These are phyloP conservation scores for Elanoides forficatus DNA, from an alignment of 2,113 vertebrate genomes.

Conservation along the genomic window DNA sequence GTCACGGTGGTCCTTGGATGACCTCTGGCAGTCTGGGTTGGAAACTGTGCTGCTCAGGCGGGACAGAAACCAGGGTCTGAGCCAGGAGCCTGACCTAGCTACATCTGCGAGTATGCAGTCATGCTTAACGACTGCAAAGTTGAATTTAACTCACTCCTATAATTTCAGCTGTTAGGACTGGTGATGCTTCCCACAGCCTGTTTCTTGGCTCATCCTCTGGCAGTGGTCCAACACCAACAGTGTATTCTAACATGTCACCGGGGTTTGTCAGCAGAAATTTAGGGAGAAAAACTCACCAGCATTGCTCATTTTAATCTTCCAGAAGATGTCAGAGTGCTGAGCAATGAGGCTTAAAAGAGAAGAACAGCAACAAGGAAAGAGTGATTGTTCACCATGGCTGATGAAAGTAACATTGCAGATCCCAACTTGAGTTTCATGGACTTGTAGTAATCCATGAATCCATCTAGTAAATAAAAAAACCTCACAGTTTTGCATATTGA, in stretches of 20 bases:
- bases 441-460: not conserved
- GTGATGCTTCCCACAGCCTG: fast-evolving
- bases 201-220: not conserved
- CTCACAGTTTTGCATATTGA: not conserved
- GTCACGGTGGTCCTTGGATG: not conserved
- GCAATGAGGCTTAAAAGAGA: not conserved
- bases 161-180: not conserved
- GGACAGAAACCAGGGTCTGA: not conserved
- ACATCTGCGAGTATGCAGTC: not conserved
- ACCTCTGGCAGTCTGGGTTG: not conserved
- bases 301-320: not conserved
- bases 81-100: not conserved
- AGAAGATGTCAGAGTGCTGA: not conserved
- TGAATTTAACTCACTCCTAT: not conserved
- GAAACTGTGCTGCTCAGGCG: not conserved
- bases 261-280: slow-evolving; percentile 20
- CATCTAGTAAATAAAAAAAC: not conserved
- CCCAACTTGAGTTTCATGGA: not conserved
- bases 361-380: not conserved
- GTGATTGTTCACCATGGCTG: not conserved
- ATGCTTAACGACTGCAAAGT: not conserved
- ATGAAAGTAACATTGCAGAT: not conserved
- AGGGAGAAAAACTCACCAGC: not conserved
- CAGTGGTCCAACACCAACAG: not conserved
- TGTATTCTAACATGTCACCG: not conserved